These are phyloP conservation scores for Regulus satrapa DNA, from an alignment of 2,113 vertebrate species.

Conservation along the genomic window DNA sequence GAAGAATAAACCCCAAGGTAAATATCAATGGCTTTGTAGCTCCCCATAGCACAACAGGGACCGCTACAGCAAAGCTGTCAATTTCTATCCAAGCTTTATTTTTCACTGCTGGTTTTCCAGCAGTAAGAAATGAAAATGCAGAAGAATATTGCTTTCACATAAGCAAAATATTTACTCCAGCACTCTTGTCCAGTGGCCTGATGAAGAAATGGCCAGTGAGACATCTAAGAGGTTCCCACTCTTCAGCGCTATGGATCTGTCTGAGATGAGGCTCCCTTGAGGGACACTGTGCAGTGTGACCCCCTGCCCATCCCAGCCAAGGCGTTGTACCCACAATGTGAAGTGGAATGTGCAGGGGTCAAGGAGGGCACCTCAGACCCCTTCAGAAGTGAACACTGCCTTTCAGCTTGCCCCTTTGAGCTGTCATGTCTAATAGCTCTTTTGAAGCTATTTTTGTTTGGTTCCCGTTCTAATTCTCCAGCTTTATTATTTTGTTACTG, in stretches of 20 bases:
- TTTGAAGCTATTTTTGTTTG: background rate
- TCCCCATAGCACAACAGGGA: background rate
- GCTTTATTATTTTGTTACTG: background rate
- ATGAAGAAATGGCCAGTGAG: background rate
- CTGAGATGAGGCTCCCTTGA: background rate
- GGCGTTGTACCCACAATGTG: rapidly evolving
- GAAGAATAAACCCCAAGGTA: background rate
- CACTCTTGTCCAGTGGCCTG: background rate
- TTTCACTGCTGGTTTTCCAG: background rate
- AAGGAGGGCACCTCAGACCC: background rate
- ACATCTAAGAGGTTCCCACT: background rate
- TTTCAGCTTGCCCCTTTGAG: background rate
- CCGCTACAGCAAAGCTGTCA: background rate
- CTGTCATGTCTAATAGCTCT: background rate
- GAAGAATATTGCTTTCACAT: background rate
- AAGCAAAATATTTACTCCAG: background rate
- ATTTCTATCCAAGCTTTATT: slow-evolving; percentile 6
- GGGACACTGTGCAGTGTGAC: background rate
- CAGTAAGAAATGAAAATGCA: background rate
- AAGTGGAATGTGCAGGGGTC: rapidly evolving
- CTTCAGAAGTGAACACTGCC: background rate
- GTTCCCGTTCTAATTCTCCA: background rate
- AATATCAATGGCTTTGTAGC: background rate
- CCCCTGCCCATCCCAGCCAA: background rate
- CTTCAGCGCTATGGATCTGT: rapidly evolving